Conservation (phyloP, 2,888 invertebrate genomes). For the Apodemia hepburni region DNA sequence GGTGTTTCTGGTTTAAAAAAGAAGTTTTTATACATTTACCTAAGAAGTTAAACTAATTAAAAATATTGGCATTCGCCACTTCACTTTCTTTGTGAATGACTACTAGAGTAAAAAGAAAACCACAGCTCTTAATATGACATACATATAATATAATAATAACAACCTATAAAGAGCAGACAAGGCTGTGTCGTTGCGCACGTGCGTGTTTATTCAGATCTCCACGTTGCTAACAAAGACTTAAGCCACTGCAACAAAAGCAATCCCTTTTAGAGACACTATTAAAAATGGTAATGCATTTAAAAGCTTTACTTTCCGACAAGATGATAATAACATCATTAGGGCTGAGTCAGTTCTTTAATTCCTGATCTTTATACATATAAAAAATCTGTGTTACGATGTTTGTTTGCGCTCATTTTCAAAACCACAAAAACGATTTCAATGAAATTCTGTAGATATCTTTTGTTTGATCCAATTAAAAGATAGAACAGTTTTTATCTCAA, state of each 20-base stretch:
- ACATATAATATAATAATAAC: constrained; percentile 7
- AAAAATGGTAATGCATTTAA: constrained; percentile 1
- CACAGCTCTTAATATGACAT: neutral
- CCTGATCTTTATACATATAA: neutral
- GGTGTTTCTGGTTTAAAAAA: no score
- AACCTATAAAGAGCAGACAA: constrained; percentile 51
- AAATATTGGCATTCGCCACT: neutral
- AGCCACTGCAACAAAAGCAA: constrained; percentile 28
- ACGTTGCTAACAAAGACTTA: constrained; percentile 37
- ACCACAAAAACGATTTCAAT: no score
- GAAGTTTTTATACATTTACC: no score
- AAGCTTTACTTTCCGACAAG: neutral
- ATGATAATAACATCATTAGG: neutral
- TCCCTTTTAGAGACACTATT: neutral
- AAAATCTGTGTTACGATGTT: no score
- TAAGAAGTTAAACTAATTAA: no score
- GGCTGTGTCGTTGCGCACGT: constrained; percentile 52
- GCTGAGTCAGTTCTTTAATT: neutral
- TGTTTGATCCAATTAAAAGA: no score
- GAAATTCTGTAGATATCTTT: no score
- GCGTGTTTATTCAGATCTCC: constrained; percentile 51
- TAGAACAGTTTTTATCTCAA: no score
- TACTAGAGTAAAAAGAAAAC: neutral
- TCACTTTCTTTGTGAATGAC: neutral
- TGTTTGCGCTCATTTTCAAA: no score